Base-by-base conservation (phyloP, 2,113 vertebrate species). In the Redunca redunca region DNA sequence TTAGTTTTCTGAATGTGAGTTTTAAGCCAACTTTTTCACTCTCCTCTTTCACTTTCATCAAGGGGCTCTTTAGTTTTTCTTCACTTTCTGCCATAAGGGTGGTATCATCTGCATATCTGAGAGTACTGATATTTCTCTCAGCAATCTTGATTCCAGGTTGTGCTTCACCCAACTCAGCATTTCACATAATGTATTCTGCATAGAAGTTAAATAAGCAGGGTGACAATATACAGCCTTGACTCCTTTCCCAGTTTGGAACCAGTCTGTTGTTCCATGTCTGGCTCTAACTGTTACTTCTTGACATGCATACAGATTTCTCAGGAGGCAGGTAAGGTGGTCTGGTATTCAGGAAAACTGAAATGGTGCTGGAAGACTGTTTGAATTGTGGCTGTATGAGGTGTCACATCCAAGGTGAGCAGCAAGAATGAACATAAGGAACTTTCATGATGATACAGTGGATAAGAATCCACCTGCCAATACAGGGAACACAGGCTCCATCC, bases 71-170 rank as follows among this genome's bases (percentile, higher is more conserved):
- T 71, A 71, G n/a, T 23, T 40, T 6, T 6, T 23, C n/a, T 71
- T 71, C n/a, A 1, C 10, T 71, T 40, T 71, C 67, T 71, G n/a
- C n/a, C 67, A 12, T 40, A 71, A 23, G 5, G 10, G n/a, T 71
- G n/a, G 10, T 71, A 1, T 71, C n/a, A 71, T 71, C n/a, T 71
- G n/a, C 67, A 2, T 71, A 71, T 40, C n/a, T 40, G n/a, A 71
- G 67, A 12, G 1, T 40, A 71, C 0, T 40, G 67, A 71, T 71
- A 71, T 71, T 23, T 71, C 10, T 40, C 67, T 1, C 0, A 0
- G 67, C 5, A 71, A 40, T 40, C n/a, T 71, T 40, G n/a, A 40
- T 23, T 71, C n/a, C n/a, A 71, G 67, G 10, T 40, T 71, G 10
- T 71, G n/a, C 67, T 71, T 71, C 67, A 40, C n/a, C 67, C 67